These are phyloP conservation scores for Coleophora flavipennella DNA, from an alignment of 2,888 invertebrate species.

Conservation along the genomic window DNA sequence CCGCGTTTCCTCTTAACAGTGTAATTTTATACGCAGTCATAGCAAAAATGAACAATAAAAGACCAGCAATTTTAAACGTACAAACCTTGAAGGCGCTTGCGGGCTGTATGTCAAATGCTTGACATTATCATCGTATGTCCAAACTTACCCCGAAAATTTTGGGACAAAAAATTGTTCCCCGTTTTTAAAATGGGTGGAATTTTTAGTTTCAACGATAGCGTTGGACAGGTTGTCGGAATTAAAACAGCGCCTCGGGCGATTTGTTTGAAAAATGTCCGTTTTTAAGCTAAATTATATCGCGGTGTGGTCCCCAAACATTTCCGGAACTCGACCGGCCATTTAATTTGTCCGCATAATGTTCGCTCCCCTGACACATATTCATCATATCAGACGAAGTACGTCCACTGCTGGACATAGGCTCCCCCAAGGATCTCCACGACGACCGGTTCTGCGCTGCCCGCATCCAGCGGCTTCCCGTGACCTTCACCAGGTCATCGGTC, in stretches of 20 bases:
- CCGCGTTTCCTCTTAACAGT: no score
- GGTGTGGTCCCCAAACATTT: background rate
- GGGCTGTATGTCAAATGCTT: conserved; percentile 38
- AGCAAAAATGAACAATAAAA: no score
- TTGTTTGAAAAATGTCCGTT: conserved; percentile 25
- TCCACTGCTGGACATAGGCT: no score
- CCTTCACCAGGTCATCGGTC: no score
- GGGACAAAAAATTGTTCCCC: background rate
- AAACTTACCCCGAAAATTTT: conserved; percentile 21
- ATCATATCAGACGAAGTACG: no score
- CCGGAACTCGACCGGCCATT: background rate
- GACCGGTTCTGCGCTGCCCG: no score
- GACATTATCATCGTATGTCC: conserved; percentile 35
- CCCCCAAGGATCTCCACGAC: no score
- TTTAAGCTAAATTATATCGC: conserved; percentile 7
- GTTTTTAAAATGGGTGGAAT: conserved; percentile 11
- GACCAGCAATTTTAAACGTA: background rate
- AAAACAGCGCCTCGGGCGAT: conserved; percentile 29
- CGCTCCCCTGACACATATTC: conserved; percentile 3
- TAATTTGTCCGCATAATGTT: conserved; percentile 5
- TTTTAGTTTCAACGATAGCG: conserved; percentile 39
- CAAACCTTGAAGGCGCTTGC: conserved; percentile 10
- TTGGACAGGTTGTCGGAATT: conserved; percentile 31
- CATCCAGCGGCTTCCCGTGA: no score
- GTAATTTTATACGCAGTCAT: no score